Evolutionary conservation across 2,888 invertebrate species (phyloP).

Genomic region (Ectemnius continuus): DNA sequence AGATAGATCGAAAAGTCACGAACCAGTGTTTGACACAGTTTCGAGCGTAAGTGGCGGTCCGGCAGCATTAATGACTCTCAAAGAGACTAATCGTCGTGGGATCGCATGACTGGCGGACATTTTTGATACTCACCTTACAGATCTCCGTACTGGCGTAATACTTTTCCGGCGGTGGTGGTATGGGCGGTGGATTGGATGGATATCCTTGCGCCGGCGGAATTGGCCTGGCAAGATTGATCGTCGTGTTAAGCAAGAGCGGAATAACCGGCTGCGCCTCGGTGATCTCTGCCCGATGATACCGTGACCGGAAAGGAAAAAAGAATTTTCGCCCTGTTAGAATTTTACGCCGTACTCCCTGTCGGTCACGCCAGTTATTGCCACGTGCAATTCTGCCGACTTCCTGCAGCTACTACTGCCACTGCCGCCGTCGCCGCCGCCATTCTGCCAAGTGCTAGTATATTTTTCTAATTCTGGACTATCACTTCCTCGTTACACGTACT

Average conservation of each 20-base stretch:
- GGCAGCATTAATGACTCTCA: conserved; percentile 40
- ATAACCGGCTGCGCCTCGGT: conserved; percentile 73
- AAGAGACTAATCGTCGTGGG: conserved; percentile 53
- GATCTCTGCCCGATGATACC: conserved; percentile 60
- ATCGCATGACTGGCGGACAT: conserved; percentile 60
- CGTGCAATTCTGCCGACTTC: not conserved
- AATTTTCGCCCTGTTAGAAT: conserved; percentile 49
- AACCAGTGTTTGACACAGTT: conserved; percentile 56
- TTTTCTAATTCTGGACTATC: not conserved
- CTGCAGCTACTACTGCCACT: not conserved
- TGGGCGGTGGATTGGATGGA: conserved; percentile 80
- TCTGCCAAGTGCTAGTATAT: not conserved
- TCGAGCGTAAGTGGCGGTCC: conserved; percentile 34
- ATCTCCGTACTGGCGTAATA: conserved; percentile 87
- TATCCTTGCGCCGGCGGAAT: conserved; percentile 74
- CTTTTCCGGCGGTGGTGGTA: conserved; percentile 85
- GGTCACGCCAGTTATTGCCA: conserved; percentile 34
- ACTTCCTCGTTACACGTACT: not conserved
- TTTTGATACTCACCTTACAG: conserved; percentile 73
- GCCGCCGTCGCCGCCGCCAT: no score
- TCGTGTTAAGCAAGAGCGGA: conserved; percentile 73
- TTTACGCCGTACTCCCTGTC: no score
- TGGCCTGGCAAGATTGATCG: conserved; percentile 74
- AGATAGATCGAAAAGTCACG: conserved; percentile 52
- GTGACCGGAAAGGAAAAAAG: conserved; percentile 31